A percentile compares a stretch with the other conserved stretches of the same genome.
phyloP scores from a whole-genome alignment of 2,797 vertebrate genomes.

The Phoebastria nigripes region DNA sequence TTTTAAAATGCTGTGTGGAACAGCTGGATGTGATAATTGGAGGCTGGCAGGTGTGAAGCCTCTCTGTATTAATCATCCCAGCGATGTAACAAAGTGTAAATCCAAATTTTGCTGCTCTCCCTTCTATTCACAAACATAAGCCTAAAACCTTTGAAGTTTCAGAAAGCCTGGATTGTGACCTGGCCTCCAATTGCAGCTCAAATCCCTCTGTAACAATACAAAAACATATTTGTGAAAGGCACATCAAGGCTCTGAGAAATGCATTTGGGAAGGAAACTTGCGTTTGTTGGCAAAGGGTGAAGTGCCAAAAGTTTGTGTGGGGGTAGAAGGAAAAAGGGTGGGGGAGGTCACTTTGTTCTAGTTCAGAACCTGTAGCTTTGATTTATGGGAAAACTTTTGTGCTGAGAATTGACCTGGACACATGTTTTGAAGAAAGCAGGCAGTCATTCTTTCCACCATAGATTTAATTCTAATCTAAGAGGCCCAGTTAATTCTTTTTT shows the following conservation, averaged over 20 bases:
- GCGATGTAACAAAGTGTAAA: not conserved
- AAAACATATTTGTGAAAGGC: not conserved
- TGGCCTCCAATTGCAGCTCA: not conserved
- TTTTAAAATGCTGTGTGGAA: not conserved
- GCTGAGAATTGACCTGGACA: not conserved
- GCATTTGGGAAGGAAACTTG: not conserved
- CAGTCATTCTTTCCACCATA: not conserved
- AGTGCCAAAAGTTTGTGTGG: not conserved
- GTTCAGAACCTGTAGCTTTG: not conserved
- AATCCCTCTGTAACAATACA: not conserved
- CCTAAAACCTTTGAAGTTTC: constrained; percentile 5
- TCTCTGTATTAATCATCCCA: not conserved
- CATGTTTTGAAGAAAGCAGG: not conserved
- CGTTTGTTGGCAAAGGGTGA: not conserved
- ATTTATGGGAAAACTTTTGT: not conserved
- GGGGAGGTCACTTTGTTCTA: not conserved
- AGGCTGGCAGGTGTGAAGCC: not conserved
- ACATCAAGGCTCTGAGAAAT: not conserved
- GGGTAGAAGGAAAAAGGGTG: not conserved
- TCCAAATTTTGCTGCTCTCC: not conserved
- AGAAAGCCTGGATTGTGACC: not conserved
- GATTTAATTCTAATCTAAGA: not conserved
- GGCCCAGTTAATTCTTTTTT: not conserved
- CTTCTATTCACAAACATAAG: not conserved
- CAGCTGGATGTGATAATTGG: not conserved